phyloP scores from a whole-genome alignment of 2,797 vertebrate species.

The Buphagus erythrorhynchus region DNA sequence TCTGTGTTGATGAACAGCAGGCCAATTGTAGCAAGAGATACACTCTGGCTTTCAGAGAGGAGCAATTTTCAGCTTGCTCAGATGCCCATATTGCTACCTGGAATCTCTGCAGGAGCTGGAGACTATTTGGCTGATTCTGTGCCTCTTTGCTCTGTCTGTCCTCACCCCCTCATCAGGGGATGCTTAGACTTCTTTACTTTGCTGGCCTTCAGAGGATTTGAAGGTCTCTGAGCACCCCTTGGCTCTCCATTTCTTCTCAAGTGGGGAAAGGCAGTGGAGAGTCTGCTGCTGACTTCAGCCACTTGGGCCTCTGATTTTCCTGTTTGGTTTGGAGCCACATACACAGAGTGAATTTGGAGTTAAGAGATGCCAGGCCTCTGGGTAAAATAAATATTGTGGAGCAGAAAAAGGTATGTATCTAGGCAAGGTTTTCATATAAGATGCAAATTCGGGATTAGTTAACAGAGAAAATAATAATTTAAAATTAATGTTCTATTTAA shows the following conservation, averaged over 20 bases:
- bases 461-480: neutral
- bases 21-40: neutral
- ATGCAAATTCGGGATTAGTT: constrained; percentile 25
- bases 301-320: neutral
- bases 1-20: neutral
- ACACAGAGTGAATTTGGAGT: neutral
- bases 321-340: neutral
- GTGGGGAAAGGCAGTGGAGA: neutral
- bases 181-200: neutral
- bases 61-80: constrained; percentile 30
- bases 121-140: neutral
- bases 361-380: neutral
- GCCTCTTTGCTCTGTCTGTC: neutral
- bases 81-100: neutral
- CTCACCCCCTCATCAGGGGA: constrained; percentile 5
- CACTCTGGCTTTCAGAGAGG: neutral
- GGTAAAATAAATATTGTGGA: neutral
- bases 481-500: neutral
- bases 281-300: neutral
- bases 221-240: neutral
- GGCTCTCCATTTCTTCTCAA: neutral
- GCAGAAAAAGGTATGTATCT: neutral
- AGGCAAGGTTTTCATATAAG: neutral
- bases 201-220: constrained; percentile 21
- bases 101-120: constrained; percentile 17